A percentile compares a stretch with the other conserved stretches of the same genome.
Evolutionary conservation across 2,797 vertebrate species (phyloP).

Genomic region (Cyprinella venusta): DNA sequence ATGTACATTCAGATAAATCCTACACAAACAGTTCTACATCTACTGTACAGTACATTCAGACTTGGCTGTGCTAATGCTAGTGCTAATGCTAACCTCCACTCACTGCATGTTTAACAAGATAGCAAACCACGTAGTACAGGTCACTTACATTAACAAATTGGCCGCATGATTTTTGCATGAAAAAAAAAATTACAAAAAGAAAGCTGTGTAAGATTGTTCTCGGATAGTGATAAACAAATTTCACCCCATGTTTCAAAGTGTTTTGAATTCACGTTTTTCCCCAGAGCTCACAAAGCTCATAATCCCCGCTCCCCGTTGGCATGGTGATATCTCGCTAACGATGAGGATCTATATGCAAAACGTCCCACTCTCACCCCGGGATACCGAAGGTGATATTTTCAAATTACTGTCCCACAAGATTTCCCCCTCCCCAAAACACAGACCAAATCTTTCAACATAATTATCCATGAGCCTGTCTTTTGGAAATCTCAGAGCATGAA

Average conservation of each 20-base stretch:
- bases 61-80: conserved; percentile 63
- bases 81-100: conserved; percentile 48
- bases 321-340: conserved; percentile 63
- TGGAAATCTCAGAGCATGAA: conserved; percentile 19
- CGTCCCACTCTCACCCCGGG: conserved; percentile 57
- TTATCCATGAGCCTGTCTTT: conserved; percentile 14
- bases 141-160: conserved; percentile 99
- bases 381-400: conserved; percentile 55
- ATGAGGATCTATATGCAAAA: conserved; percentile 67
- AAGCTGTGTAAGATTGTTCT: conserved; percentile 95
- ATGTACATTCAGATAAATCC: conserved; percentile 36
- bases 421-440: conserved; percentile 53
- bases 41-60: conserved; percentile 61
- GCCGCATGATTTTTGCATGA: conserved; percentile 99
- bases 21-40: conserved; percentile 57
- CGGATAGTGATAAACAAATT: conserved; percentile 81
- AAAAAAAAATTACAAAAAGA: conserved; percentile 99
- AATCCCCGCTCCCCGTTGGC: conserved; percentile 58
- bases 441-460: conserved; percentile 37
- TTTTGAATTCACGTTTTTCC: conserved; percentile 52
- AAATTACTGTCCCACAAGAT: conserved; percentile 53
- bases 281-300: conserved; percentile 57
- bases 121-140: conserved; percentile 98
- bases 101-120: conserved; percentile 87
- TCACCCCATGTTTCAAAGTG: conserved; percentile 65